Evolutionary conservation across 2,888 invertebrate genomes (phyloP).

Genomic region (Micropterix aruncella): DNA sequence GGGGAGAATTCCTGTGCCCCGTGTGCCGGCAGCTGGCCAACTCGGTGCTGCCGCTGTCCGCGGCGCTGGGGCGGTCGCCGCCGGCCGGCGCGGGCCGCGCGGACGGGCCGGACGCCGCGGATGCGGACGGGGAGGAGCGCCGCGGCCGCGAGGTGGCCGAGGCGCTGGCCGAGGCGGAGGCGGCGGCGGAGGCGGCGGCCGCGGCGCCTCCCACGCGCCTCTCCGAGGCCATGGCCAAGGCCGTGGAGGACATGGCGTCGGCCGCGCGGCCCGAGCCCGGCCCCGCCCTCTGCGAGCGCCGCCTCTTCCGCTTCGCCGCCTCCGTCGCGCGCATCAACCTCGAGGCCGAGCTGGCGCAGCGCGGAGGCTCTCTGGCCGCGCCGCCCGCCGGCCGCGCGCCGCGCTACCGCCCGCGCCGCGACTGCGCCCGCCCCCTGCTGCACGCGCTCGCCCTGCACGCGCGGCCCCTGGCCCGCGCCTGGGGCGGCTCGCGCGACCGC

Average conservation of each 20-base stretch:
- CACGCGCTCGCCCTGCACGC: constrained; percentile 67
- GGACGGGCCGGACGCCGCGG: constrained; percentile 28
- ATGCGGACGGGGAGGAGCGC: constrained; percentile 14
- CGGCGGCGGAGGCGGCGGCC: constrained; percentile 45
- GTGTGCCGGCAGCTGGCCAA: constrained; percentile 87
- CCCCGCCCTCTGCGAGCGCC: constrained; percentile 49
- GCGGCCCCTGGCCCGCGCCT: constrained; percentile 47
- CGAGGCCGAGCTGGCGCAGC: constrained; percentile 82
- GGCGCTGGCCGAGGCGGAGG: constrained; percentile 53
- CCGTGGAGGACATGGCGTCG: constrained; percentile 90
- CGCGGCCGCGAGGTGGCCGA: constrained; percentile 32
- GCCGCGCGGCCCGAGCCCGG: constrained; percentile 37
- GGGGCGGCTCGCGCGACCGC: constrained; percentile 20
- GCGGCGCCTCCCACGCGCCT: constrained; percentile 54
- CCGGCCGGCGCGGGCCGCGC: constrained; percentile 51
- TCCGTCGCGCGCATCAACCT: constrained; percentile 84
- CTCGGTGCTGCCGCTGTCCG: constrained; percentile 74
- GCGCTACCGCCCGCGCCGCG: constrained; percentile 59
- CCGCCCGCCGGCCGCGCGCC: constrained; percentile 32
- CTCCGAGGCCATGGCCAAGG: constrained; percentile 79
- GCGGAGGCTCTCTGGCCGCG: constrained; percentile 63
- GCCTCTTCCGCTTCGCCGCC: constrained; percentile 76
- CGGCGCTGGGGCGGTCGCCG: constrained; percentile 50
- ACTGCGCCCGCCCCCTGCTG: constrained; percentile 50
- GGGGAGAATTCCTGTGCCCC: constrained; percentile 89